phyloP scores from a whole-genome alignment of 1,140 invertebrate genomes.

The Thaumatotibia leucotreta region DNA sequence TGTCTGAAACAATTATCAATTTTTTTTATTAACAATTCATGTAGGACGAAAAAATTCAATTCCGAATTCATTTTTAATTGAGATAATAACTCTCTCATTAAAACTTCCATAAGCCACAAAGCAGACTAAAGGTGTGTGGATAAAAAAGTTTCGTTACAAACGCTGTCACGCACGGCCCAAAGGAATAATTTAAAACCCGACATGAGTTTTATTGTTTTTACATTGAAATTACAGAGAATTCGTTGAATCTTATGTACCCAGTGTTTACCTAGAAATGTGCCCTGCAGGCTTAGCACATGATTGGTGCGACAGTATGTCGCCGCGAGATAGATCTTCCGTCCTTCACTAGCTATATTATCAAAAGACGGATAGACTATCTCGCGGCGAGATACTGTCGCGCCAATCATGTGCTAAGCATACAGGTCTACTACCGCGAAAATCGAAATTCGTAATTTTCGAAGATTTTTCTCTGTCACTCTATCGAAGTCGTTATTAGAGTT shows the following conservation, averaged over 20 bases:
- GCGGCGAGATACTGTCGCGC: no score
- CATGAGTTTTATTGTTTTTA: not conserved
- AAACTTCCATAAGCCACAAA: not conserved
- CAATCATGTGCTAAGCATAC: no score
- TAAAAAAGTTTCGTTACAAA: constrained; percentile 5
- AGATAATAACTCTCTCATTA: not conserved
- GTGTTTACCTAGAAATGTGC: no score
- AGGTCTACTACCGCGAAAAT: no score
- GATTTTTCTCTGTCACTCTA: no score
- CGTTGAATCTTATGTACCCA: not conserved
- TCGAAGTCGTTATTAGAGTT: no score
- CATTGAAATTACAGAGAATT: not conserved
- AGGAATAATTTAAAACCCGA: constrained; percentile 6
- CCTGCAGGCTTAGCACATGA: no score
- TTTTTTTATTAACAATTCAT: not conserved
- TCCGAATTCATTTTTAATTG: not conserved
- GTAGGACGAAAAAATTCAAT: not conserved
- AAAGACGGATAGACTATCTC: no score
- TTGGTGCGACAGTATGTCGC: no score
- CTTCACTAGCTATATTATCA: no score
- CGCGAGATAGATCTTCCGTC: no score
- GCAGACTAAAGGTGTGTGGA: not conserved
- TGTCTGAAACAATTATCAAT: not conserved
- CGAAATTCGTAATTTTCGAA: no score
- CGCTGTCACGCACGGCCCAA: constrained; percentile 7